Percentiles rank a stretch among this genome's conserved stretches.
Evolutionary conservation across 2,797 vertebrate genomes (phyloP).

Genomic region (Loris lydekkerianus): DNA sequence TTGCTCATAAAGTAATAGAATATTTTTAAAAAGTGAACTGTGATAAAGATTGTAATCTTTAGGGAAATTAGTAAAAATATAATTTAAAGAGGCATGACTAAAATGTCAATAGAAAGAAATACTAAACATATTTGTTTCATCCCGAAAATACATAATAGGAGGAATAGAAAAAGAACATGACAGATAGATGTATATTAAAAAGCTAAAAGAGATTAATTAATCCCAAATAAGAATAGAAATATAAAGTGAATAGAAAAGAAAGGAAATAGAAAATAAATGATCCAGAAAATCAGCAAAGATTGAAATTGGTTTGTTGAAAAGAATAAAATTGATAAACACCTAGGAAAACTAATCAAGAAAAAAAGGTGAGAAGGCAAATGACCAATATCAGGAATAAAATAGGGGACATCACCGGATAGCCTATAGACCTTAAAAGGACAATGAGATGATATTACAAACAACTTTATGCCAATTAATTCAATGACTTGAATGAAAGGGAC

Average conservation of each 20-base stretch:
- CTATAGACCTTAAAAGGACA: background rate
- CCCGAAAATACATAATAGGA: background rate
- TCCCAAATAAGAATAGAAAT: background rate
- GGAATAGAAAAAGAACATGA: background rate
- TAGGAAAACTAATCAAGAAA: background rate
- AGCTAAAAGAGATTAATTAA: slow-evolving; percentile 27
- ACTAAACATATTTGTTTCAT: background rate
- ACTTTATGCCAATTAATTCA: background rate
- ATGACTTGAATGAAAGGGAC: background rate
- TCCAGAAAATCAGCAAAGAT: background rate
- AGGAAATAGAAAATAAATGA: background rate
- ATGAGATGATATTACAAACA: background rate
- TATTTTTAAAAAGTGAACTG: slow-evolving; percentile 20
- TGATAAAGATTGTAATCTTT: background rate
- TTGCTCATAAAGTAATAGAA: background rate
- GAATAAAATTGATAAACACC: background rate
- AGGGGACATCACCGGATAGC: background rate
- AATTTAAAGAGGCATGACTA: background rate
- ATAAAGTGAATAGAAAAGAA: too few relatives aligned
- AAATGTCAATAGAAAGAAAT: background rate
- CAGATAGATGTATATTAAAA: background rate
- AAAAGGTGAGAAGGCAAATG: background rate
- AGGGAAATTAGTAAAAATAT: slow-evolving; percentile 36
- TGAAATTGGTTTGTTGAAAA: slow-evolving; percentile 44
- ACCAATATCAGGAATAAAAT: background rate